Evolutionary conservation across 2,888 invertebrate species (phyloP).

Genomic region (Aleiodes alternator): DNA sequence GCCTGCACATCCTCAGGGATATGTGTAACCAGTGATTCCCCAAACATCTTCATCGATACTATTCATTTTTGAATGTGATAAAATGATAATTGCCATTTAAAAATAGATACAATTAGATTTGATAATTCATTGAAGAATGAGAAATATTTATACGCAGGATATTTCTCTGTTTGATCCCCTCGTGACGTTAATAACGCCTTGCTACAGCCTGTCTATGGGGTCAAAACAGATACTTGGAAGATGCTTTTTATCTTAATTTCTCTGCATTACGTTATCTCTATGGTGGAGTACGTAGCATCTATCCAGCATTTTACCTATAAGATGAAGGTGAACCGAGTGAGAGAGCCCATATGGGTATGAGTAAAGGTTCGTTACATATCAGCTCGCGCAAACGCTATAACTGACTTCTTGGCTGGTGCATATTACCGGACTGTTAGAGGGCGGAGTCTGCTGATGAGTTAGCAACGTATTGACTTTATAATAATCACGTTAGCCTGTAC

Average conservation of each 20-base stretch:
- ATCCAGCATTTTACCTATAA: slow-evolving; percentile 11
- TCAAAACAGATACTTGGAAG: slow-evolving; percentile 59
- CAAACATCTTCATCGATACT: slow-evolving; percentile 18
- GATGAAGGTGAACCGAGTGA: slow-evolving; percentile 35
- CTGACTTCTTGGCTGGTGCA: slow-evolving; percentile 73
- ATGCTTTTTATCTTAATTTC: slow-evolving; percentile 34
- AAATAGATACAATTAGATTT: not conserved
- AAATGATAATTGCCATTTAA: no score
- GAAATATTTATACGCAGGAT: not conserved
- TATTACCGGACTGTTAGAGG: slow-evolving; percentile 75
- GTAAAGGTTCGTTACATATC: slow-evolving; percentile 43
- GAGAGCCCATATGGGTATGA: slow-evolving; percentile 45
- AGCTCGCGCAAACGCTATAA: slow-evolving; percentile 65
- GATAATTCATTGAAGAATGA: no score
- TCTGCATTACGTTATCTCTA: slow-evolving; percentile 61
- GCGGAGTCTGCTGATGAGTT: slow-evolving; percentile 75
- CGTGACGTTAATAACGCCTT: slow-evolving; percentile 68
- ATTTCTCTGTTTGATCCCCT: slow-evolving; percentile 46
- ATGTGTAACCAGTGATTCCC: slow-evolving; percentile 2
- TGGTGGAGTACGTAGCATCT: not conserved
- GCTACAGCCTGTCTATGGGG: slow-evolving; percentile 55
- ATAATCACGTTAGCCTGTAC: slow-evolving; percentile 74
- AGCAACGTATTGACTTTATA: slow-evolving; percentile 76
- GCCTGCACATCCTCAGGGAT: slow-evolving; percentile 35
- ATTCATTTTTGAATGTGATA: slow-evolving; percentile 8